phyloP scores from a whole-genome alignment of 2,888 invertebrate species.

The Smittia sp. region DNA sequence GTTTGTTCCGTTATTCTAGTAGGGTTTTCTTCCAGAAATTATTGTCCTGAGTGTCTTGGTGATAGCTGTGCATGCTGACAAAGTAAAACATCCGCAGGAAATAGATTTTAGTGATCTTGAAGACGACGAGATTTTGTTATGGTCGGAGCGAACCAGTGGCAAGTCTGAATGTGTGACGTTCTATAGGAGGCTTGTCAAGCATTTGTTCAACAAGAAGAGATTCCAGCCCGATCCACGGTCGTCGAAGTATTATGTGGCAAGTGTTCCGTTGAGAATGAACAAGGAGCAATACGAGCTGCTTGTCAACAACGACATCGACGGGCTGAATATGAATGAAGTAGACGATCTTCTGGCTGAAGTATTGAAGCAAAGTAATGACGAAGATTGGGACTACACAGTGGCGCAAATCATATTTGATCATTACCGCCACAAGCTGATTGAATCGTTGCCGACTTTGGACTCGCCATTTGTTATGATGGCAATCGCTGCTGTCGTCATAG shows the following conservation, averaged over 20 bases:
- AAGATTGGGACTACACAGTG: not conserved
- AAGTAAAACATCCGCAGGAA: constrained; percentile 28
- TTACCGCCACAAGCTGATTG: constrained; percentile 17
- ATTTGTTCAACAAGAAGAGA: constrained; percentile 19
- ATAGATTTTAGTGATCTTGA: not conserved
- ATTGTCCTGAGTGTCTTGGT: not conserved
- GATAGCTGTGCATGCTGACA: not conserved
- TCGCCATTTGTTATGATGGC: not conserved
- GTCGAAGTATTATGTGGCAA: not conserved
- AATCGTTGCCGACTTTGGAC: not conserved
- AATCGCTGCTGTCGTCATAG: not conserved
- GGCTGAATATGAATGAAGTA: constrained; percentile 24
- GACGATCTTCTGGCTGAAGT: constrained; percentile 22
- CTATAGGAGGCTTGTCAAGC: constrained; percentile 1
- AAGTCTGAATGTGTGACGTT: not conserved
- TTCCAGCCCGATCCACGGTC: not conserved
- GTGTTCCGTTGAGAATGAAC: not conserved
- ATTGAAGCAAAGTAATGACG: not conserved
- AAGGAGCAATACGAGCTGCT: constrained; percentile 23
- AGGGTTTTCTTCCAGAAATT: no score
- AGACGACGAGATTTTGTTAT: not conserved
- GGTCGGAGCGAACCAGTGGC: not conserved
- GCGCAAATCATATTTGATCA: not conserved
- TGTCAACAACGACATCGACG: not conserved
- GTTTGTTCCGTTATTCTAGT: no score